These are phyloP conservation scores for Centruroides vittatus DNA, from an alignment of 1,140 invertebrate genomes.

Conservation along the genomic window DNA sequence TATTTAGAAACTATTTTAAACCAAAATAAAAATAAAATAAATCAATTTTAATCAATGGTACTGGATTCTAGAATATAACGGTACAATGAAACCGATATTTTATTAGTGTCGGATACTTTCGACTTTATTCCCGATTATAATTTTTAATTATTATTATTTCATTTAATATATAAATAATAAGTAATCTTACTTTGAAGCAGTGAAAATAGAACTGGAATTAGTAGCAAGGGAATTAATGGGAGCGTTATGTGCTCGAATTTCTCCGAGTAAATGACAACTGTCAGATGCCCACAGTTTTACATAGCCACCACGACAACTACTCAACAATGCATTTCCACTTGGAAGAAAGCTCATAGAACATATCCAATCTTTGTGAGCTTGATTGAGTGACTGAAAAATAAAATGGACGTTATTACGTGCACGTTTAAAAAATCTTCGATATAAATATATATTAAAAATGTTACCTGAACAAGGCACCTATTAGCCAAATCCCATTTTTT, in stretches of 20 bases:
- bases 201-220: conserved; percentile 57
- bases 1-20: too few species aligned
- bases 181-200: conserved; percentile 45
- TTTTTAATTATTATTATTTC: not conserved
- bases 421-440: too few species aligned
- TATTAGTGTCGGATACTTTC: not conserved
- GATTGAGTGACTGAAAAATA: conserved; percentile 51
- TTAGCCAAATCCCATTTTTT: conserved; percentile 68
- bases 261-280: conserved; percentile 45
- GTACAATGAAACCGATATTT: not conserved
- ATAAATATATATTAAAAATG: not conserved
- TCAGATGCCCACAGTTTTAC: conserved; percentile 56
- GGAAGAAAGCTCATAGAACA: conserved; percentile 55
- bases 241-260: conserved; percentile 54
- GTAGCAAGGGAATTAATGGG: conserved; percentile 61
- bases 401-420: too few species aligned
- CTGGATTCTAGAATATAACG: too few species aligned
- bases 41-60: too few species aligned
- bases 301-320: conserved; percentile 59
- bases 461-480: conserved; percentile 48
- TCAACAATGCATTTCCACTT: conserved; percentile 39
- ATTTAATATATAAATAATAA: not conserved
- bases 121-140: not conserved
- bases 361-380: conserved; percentile 82
- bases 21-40: too few species aligned